phyloP scores from a whole-genome alignment of 1,140 invertebrate genomes.

The Littorina saxatilis region DNA sequence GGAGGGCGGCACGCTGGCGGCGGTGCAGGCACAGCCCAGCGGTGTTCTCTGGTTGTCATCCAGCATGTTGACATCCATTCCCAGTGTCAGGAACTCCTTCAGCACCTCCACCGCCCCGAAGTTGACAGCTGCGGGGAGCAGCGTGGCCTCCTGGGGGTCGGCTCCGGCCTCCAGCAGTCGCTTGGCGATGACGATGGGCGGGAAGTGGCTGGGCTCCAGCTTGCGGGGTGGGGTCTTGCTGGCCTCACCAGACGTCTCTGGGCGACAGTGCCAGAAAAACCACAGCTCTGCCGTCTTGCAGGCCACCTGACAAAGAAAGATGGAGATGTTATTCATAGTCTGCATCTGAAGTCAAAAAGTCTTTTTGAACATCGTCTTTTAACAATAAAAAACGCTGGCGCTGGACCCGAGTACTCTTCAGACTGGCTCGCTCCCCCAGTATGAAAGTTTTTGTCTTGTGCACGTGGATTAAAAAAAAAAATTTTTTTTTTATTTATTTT shows the following conservation, averaged over 20 bases:
- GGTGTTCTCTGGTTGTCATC: conserved; percentile 68
- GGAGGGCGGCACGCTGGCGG: conserved; percentile 53
- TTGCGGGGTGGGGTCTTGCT: conserved; percentile 29
- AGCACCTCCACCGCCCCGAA: conserved; percentile 61
- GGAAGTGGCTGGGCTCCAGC: conserved; percentile 55
- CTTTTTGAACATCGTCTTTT: too few species aligned
- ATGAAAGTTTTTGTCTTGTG: too few species aligned
- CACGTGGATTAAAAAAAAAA: too few species aligned
- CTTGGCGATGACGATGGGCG: conserved; percentile 68
- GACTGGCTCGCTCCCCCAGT: too few species aligned
- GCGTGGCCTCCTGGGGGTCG: conserved; percentile 61
- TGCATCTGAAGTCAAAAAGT: too few species aligned
- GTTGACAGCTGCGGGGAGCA: conserved; percentile 67
- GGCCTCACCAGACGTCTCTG: conserved; percentile 11
- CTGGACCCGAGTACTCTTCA: too few species aligned
- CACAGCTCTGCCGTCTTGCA: conserved; percentile 69
- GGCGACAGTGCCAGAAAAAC: conserved; percentile 62
- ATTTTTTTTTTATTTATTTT: too few species aligned
- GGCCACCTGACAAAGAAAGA: conserved; percentile 40
- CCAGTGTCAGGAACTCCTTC: conserved; percentile 62
- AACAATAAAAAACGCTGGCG: too few species aligned
- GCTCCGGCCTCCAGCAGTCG: conserved; percentile 61
- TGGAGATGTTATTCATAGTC: too few species aligned
- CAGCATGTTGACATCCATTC: conserved; percentile 69
- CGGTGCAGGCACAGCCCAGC: conserved; percentile 64